Base-by-base conservation (phyloP, 1,140 invertebrate genomes). In the Neotoxoptera formosana region DNA sequence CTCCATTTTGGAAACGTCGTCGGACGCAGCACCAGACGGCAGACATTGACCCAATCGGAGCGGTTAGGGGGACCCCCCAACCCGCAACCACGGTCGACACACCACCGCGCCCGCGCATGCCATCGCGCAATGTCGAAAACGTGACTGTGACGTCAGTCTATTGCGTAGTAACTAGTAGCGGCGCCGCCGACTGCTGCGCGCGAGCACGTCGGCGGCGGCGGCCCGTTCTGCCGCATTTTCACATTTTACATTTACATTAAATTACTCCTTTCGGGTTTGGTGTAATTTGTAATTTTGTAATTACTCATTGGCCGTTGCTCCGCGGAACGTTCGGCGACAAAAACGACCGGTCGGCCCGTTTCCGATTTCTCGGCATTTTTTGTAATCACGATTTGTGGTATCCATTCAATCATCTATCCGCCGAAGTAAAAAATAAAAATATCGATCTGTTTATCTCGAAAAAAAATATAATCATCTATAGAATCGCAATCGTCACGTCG, bases 11-110 rank as follows among this genome's bases (percentile, higher is more conserved):
- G 91, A 94, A 94, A 94, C 94, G 94, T 94, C 94, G 94, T 94
- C 89, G 89, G 56, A 45, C 89, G 89, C 88, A 89, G 30, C 83
- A 84, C 83, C 60, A 94, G 93, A 94, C 94, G 94, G 94, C 94
- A 94, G 94, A 94, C 94, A 94, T 95, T 94, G 94, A 95, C 94
- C 94, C 94, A 94, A 94, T 95, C 94, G 94, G 94, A 67, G 90
- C 94, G 91, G 83, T 92, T 94, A 94, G 94, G 91, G 93, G 93
- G 94, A 94, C 91, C 81, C 91, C 76, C 48, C 91, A 17, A 83
- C 23, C 81, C 91, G 45, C 60, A 8, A 11, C 41, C 25, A 3
- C 81, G 6, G 23, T 48, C n/a, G 23, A n/a, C 34, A 51, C 47
- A 92, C 91, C 90, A 8, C 91, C 34, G 53, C 91, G 47, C 91